Percentiles rank a stretch among this genome's conserved stretches.
Conservation (phyloP, 2,888 invertebrate genomes). For the Nomada flava region DNA sequence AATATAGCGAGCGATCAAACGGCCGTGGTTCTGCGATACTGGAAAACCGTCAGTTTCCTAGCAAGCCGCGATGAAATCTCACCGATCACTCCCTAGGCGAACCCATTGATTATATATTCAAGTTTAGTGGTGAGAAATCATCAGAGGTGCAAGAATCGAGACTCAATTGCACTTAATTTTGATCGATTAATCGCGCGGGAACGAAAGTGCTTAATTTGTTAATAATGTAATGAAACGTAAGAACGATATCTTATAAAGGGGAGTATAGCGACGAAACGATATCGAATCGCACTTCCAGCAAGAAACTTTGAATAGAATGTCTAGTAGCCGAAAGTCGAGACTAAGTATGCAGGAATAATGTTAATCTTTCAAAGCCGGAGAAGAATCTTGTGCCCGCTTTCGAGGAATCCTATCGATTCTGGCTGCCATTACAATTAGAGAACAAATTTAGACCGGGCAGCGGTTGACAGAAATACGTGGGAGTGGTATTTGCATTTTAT, state of each 20-base stretch:
- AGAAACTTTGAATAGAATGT: neutral
- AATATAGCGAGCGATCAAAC: neutral
- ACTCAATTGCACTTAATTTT: constrained; percentile 1
- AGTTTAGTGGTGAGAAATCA: constrained; percentile 24
- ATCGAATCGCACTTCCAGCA: neutral
- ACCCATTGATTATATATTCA: constrained; percentile 34
- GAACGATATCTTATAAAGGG: neutral
- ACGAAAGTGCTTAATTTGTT: neutral
- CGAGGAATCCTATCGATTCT: neutral
- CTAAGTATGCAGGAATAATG: neutral
- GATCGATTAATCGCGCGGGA: constrained; percentile 41
- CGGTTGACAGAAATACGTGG: neutral
- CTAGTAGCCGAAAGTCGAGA: neutral
- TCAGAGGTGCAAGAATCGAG: neutral
- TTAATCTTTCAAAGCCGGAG: constrained; percentile 13
- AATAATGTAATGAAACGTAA: too few species aligned
- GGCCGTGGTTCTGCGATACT: neutral
- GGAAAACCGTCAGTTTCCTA: neutral
- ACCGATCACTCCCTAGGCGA: too few species aligned
- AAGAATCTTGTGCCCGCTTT: neutral
- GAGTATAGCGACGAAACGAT: neutral
- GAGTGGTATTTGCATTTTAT: neutral
- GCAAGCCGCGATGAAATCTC: constrained; percentile 10
- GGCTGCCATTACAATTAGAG: neutral
- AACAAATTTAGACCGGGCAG: neutral